Evolutionary conservation across 2,888 invertebrate genomes (phyloP).

Genomic region (Odontocerum albicorne): DNA sequence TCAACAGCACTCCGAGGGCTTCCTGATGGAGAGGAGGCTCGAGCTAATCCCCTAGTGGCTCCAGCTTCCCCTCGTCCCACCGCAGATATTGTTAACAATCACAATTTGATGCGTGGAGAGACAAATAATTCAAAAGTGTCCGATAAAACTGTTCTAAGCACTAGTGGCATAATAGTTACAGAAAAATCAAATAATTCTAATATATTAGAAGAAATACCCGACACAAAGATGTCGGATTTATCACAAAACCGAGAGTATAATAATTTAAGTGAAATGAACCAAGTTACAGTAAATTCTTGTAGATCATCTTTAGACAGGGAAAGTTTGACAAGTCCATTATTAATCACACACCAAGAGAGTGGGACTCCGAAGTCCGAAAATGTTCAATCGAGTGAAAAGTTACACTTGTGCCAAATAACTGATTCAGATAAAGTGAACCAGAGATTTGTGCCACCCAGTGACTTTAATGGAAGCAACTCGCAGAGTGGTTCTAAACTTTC

Average conservation of each 20-base stretch:
- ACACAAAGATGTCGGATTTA: slow-evolving; percentile 57
- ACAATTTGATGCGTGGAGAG: not conserved
- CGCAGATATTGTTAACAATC: not conserved
- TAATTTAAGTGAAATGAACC: slow-evolving; percentile 56
- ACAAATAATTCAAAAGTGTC: slow-evolving; percentile 39
- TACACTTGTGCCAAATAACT: no score
- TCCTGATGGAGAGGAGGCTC: slow-evolving; percentile 40
- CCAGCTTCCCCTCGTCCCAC: not conserved
- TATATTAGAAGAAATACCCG: slow-evolving; percentile 55
- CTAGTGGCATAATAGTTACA: slow-evolving; percentile 54
- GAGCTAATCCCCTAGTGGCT: slow-evolving; percentile 42
- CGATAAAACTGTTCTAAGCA: slow-evolving; percentile 50
- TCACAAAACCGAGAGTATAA: slow-evolving; percentile 55
- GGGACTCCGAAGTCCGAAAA: slow-evolving; percentile 10
- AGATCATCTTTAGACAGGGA: slow-evolving; percentile 22
- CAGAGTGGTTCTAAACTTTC: slow-evolving; percentile 28
- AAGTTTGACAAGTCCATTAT: slow-evolving; percentile 41
- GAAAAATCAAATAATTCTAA: slow-evolving; percentile 52
- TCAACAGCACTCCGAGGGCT: slow-evolving; percentile 39
- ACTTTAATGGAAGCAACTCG: slow-evolving; percentile 42
- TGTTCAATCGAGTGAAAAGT: slow-evolving; percentile 3
- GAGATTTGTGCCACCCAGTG: slow-evolving; percentile 11
- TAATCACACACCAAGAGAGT: slow-evolving; percentile 15
- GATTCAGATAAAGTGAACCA: slow-evolving; percentile 36
- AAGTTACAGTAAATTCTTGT: slow-evolving; percentile 51